These are phyloP conservation scores for Dendronephthya gigantea DNA, from an alignment of 64 coral and sea anemone species.

Conservation along the genomic window DNA sequence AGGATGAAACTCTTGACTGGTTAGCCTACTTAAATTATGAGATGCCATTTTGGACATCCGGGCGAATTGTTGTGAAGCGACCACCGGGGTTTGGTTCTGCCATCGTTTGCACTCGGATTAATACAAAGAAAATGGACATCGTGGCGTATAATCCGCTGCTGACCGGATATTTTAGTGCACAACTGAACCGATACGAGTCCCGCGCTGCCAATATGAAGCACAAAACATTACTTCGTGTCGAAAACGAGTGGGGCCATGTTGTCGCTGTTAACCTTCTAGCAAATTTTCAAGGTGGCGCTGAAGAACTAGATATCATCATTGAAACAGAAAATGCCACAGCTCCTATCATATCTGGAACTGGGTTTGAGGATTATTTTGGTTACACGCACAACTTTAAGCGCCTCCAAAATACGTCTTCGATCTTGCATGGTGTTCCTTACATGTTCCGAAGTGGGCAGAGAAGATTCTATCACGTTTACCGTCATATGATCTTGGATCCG, in stretches of 20 bases:
- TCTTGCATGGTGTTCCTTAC: not conserved
- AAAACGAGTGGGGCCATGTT: conserved; percentile 1
- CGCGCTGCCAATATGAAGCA: not conserved
- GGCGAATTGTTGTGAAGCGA: not conserved
- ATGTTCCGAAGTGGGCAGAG: not conserved
- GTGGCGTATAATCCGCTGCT: not conserved
- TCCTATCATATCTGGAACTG: not conserved
- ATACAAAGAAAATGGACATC: not conserved
- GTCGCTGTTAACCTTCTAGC: not conserved
- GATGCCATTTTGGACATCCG: not conserved
- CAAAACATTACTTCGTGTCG: not conserved
- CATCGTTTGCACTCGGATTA: not conserved
- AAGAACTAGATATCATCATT: not conserved
- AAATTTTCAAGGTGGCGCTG: not conserved
- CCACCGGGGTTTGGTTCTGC: not conserved
- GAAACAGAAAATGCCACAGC: not conserved
- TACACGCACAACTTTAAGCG: not conserved
- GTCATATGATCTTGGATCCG: not conserved
- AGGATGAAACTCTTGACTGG: not conserved
- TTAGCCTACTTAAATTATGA: not conserved
- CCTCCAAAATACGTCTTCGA: not conserved
- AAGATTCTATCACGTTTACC: not conserved
- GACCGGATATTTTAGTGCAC: not conserved
- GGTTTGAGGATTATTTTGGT: not conserved
- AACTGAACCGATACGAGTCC: not conserved